phyloP scores from a whole-genome alignment of 2,797 vertebrate species.

The Diglossa cyanea region DNA sequence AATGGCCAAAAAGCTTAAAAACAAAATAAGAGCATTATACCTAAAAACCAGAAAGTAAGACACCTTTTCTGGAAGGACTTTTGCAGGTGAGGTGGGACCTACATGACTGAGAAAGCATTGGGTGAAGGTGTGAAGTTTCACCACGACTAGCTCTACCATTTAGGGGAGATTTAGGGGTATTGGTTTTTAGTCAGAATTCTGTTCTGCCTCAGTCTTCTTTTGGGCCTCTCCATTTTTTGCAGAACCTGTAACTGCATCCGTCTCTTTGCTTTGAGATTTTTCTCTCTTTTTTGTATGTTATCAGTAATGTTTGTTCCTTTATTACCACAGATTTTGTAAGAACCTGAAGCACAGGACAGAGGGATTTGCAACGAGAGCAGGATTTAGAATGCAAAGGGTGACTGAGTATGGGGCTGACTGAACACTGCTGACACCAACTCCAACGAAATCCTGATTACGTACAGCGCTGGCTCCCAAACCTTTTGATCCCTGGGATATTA shows the following conservation, averaged over 20 bases:
- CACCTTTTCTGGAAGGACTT: background rate
- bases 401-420: background rate
- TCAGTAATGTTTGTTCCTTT: background rate
- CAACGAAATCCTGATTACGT: background rate
- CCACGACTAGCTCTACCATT: background rate
- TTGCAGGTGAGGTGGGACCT: background rate
- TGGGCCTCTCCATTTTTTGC: background rate
- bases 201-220: background rate
- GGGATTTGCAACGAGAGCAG: background rate
- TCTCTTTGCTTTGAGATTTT: background rate
- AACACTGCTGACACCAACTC: background rate
- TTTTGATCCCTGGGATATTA: background rate
- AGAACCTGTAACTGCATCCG: background rate
- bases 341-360: background rate
- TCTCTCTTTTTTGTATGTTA: background rate
- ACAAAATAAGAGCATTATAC: background rate
- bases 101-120: background rate
- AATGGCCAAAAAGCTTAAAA: background rate
- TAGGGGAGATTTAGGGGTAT: background rate
- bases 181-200: background rate
- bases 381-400: background rate
- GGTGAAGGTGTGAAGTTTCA: background rate
- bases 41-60: background rate
- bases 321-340: background rate
- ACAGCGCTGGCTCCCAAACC: background rate